Base-by-base conservation (phyloP, 2,113 vertebrate species). In the Lathamus discolor region DNA sequence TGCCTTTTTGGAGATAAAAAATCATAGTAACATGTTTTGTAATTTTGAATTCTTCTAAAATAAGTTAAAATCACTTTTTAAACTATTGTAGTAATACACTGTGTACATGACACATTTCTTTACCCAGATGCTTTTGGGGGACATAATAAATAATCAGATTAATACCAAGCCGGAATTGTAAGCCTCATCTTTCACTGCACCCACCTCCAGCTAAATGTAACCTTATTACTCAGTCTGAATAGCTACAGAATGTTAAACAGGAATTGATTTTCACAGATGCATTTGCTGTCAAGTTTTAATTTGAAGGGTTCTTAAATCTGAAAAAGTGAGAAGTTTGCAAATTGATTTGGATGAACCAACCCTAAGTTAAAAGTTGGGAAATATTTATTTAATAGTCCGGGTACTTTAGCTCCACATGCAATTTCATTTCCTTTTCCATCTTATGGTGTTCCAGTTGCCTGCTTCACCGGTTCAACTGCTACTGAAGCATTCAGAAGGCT, bases 311-410 rank as follows among this genome's bases (percentile, higher is more conserved):
- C 83, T 90, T 94, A 69, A 80, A 86, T 78, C 89, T 83, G 52
- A 83, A 91, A 52, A 91, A 94, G 57, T 44, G 49, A 84, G 54
- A 51, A 44, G n/a, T 94, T 94, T 82, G 33, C 72, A 91, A 94
- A 95, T 79, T 93, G 69, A 90, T 94, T 93, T 96, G 89, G 79
- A 86, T 90, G 86, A 96, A 64, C 72, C 17, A 63, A 28, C 69
- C 77, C 62, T 23, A 63, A 84, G 62, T 73, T 74, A 92, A 83
- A 77, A 91, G 81, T 69, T 93, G 61, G 35, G 54, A 92, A 96
- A 91, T 91, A 74, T 67, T 95, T 93, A 85, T 95, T 88, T 79
- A 82, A 88, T 82, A 41, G 52, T 91, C 92, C 59, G 51, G 33
- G 84, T n/a, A 57, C 69, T 77, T 93, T 35, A 82, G 46, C 79